Evolutionary conservation across 2,797 vertebrate genomes (phyloP).

Genomic region (Echeneis naucrates): DNA sequence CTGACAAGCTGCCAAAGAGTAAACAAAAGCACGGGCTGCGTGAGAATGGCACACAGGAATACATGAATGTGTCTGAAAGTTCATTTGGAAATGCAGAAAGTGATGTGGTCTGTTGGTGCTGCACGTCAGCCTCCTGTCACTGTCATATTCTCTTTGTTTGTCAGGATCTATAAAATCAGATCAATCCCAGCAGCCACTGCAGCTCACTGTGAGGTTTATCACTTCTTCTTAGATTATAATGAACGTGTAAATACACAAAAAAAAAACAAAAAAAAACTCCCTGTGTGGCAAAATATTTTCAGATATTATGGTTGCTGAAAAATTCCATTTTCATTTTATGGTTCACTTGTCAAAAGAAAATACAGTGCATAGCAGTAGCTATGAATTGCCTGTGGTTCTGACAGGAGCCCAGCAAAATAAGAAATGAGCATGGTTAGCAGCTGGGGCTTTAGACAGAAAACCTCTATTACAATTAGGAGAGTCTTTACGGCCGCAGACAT

Average conservation of each 20-base stretch:
- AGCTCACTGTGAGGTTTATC: not conserved
- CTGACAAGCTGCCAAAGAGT: constrained; percentile 89
- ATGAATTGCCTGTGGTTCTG: not conserved
- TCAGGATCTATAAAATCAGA: not conserved
- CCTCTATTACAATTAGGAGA: no score
- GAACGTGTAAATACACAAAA: no score
- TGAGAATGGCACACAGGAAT: constrained; percentile 19
- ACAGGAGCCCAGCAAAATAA: not conserved
- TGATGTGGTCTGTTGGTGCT: not conserved
- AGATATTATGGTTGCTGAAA: not conserved
- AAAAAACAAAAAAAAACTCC: not conserved
- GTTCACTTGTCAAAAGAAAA: not conserved
- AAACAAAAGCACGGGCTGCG: not conserved
- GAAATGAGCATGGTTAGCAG: not conserved
- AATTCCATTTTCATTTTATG: not conserved
- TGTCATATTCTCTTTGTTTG: no score
- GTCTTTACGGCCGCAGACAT: no score
- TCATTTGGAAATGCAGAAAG: constrained; percentile 14
- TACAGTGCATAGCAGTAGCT: not conserved
- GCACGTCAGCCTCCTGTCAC: not conserved
- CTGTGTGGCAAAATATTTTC: not conserved
- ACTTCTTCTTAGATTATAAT: not conserved
- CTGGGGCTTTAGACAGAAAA: not conserved
- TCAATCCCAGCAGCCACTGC: not conserved
- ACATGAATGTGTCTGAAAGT: not conserved